phyloP scores from a whole-genome alignment of 2,888 invertebrate species.

The Hololepta plana region DNA sequence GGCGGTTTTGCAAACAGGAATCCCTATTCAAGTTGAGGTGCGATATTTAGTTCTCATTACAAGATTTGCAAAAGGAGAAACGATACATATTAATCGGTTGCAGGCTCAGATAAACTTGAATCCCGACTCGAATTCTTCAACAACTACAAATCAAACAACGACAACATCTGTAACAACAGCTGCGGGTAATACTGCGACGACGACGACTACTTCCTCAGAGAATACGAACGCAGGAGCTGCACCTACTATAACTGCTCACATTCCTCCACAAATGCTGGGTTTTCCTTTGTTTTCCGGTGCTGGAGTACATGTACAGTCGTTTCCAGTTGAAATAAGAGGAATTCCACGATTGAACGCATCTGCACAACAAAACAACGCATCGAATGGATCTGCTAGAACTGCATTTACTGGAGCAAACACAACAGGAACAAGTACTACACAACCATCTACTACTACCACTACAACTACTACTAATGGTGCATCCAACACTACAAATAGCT shows the following conservation, averaged over 20 bases:
- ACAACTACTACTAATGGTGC: slow-evolving; percentile 9
- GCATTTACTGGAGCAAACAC: slow-evolving; percentile 7
- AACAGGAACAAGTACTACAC: slow-evolving; percentile 8
- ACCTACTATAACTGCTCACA: slow-evolving; percentile 9
- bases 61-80: background rate
- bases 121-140: slow-evolving; percentile 10
- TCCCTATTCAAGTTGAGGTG: slow-evolving; percentile 44
- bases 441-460: slow-evolving; percentile 9
- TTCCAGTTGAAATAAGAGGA: slow-evolving; percentile 21
- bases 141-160: slow-evolving; percentile 11
- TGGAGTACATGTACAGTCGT: slow-evolving; percentile 20
- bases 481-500: slow-evolving; percentile 6
- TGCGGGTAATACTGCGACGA: slow-evolving; percentile 9
- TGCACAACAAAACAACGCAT: too few relatives aligned
- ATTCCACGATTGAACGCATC: too few relatives aligned
- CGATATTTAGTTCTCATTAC: slow-evolving; percentile 7
- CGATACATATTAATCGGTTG: too few relatives aligned
- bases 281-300: slow-evolving; percentile 17
- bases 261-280: slow-evolving; percentile 12
- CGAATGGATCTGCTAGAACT: slow-evolving; percentile 2
- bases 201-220: slow-evolving; percentile 3
- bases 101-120: slow-evolving; percentile 1
- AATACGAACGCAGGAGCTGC: too few relatives aligned
- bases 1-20: slow-evolving; percentile 43
- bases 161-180: slow-evolving; percentile 11